Percentiles rank a stretch among this genome's conserved stretches.
Evolutionary conservation across 2,113 vertebrate species (phyloP).

Genomic region (Hippocampus guttulatus): DNA sequence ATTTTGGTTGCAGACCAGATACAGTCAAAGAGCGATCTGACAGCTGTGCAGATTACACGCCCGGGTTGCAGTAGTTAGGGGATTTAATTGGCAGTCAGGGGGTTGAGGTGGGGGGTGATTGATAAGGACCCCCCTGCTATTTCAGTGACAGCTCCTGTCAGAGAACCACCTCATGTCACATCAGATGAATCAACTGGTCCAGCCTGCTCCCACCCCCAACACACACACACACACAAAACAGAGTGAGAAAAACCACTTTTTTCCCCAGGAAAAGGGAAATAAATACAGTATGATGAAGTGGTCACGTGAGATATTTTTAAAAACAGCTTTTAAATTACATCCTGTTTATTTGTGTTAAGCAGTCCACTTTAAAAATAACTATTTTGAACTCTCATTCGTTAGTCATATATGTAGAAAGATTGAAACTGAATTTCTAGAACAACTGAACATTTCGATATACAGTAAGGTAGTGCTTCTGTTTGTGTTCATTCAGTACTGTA

Average conservation of each 20-base stretch:
- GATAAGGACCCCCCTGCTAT: slow-evolving; percentile 80
- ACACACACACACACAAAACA: slow-evolving; percentile 19
- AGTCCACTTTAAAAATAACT: too few species aligned
- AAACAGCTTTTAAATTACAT: too few species aligned
- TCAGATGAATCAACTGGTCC: slow-evolving; percentile 71
- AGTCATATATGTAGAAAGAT: too few species aligned
- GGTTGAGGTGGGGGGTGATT: slow-evolving; percentile 61
- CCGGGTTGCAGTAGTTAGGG: slow-evolving; percentile 47
- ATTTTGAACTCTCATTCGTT: too few species aligned
- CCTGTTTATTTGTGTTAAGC: too few species aligned
- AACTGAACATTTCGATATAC: too few species aligned
- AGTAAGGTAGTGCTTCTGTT: too few species aligned
- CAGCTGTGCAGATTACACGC: slow-evolving; percentile 77
- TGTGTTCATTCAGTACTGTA: too few species aligned
- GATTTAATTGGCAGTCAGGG: slow-evolving; percentile 59
- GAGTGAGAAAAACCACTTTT: background rate
- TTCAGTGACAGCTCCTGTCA: slow-evolving; percentile 76
- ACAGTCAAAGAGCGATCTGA: slow-evolving; percentile 44
- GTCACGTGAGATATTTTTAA: background rate
- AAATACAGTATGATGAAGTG: background rate
- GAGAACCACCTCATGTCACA: slow-evolving; percentile 65
- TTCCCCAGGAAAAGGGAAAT: background rate
- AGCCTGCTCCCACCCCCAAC: slow-evolving; percentile 43
- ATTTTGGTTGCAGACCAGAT: slow-evolving; percentile 13
- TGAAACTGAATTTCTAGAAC: too few species aligned